Evolutionary conservation across 1,140 invertebrate genomes (phyloP).

Genomic region (Adelges cooleyi): DNA sequence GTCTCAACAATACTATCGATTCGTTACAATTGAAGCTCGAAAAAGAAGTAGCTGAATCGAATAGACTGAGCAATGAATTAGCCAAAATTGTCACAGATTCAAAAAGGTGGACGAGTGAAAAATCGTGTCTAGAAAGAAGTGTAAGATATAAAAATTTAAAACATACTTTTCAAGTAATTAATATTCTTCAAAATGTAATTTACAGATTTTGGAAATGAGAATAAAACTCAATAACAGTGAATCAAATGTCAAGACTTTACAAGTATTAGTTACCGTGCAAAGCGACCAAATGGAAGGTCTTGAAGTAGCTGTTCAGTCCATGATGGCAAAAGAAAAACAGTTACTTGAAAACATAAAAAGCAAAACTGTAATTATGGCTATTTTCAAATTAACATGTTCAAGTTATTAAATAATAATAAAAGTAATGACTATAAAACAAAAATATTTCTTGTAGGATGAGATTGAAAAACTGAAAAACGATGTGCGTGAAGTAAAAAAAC

Average conservation of each 20-base stretch:
- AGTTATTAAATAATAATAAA: neutral
- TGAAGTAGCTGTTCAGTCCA: neutral
- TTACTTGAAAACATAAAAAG: neutral
- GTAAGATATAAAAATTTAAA: neutral
- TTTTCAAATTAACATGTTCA: neutral
- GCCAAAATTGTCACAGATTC: neutral
- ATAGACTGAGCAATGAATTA: neutral
- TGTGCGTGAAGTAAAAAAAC: conserved; percentile 16
- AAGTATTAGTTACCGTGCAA: conserved; percentile 8
- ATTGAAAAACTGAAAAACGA: conserved; percentile 19
- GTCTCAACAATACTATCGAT: neutral
- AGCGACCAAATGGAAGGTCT: conserved; percentile 14
- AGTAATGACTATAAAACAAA: neutral
- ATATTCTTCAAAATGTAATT: neutral
- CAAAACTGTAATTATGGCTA: neutral
- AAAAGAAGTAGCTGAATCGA: conserved; percentile 4
- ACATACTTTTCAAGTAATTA: neutral
- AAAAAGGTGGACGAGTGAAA: neutral
- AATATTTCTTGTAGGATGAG: conserved; percentile 26
- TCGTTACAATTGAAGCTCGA: neutral
- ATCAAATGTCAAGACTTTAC: conserved; percentile 7
- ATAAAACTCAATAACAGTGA: conserved; percentile 19
- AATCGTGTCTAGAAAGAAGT: conserved; percentile 1
- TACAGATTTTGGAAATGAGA: conserved; percentile 17
- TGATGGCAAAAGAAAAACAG: conserved; percentile 3